A percentile compares a stretch with the other conserved stretches of the same genome.
These are phyloP conservation scores for Austrolebias charrua DNA, from an alignment of 2,797 vertebrate species.

Conservation along the genomic window DNA sequence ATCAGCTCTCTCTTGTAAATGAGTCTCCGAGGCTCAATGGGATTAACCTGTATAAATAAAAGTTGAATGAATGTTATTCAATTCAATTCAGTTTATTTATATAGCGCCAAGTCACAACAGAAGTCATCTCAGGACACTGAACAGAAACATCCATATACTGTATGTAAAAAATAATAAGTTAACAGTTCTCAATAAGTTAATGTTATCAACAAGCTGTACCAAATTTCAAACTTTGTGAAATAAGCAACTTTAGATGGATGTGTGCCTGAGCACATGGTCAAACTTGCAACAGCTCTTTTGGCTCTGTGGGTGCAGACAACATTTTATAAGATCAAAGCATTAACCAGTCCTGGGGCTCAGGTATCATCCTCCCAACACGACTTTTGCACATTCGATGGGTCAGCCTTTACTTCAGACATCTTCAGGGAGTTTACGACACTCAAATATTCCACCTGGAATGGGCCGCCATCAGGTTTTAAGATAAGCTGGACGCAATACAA, in stretches of 20 bases:
- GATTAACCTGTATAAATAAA: no score
- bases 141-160: no score
- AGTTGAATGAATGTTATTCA: no score
- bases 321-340: constrained; percentile 72
- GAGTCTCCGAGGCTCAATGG: no score
- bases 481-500: constrained; percentile 56
- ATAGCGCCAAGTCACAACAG: no score
- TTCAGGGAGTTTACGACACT: constrained; percentile 55
- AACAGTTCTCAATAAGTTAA: no score
- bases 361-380: constrained; percentile 27
- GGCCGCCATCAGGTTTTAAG: constrained; percentile 65
- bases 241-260: constrained; percentile 25
- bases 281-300: constrained; percentile 54
- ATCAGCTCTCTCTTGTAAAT: no score
- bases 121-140: no score
- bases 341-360: constrained; percentile 57
- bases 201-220: no score
- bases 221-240: constrained; percentile 19
- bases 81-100: no score
- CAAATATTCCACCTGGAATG: constrained; percentile 65
- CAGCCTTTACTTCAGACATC: constrained; percentile 48
- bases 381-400: constrained; percentile 7
- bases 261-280: constrained; percentile 27
- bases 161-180: no score
- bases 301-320: constrained; percentile 57